Evolutionary conservation across 2,113 vertebrate genomes (phyloP), one percentile per base, ranked within the genome.

Genomic region (Uria aalge): DNA sequence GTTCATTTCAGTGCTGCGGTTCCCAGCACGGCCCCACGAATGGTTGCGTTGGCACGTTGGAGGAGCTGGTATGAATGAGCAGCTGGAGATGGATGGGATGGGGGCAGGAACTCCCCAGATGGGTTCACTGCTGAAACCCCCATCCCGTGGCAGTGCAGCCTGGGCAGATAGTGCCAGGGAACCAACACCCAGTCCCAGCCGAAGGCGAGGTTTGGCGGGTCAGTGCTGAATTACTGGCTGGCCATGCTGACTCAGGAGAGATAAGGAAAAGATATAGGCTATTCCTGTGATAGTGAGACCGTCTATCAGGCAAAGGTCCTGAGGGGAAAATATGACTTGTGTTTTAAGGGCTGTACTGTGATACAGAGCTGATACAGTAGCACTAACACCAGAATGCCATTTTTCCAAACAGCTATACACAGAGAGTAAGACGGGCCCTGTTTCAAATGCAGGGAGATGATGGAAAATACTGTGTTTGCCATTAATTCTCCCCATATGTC

Each of bases 251-350:
- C 89, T 87, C 69, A 87, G 76, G 40, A 78, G 18, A 68, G 79
- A 89, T 72, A 91, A 91, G 64, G n/a, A 80, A 53, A 87, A 91
- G 80, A 81, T 60, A 60, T 78, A 32, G 60, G 14, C n/a, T 91
- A 15, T 77, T 67, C 63, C 64, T 71, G 26, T 64, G 38, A 59
- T 40, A 72, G 48, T 11, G 11, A 87, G 34, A 36, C 50, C 1
- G 6, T 52, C 77, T 92, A 55, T 66, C n/a, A 94, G 83, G 21
- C 52, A 96, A 95, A 95, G 64, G 83, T 90, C 75, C 36, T 52
- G 32, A 84, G 26, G 59, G 24, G 52, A 85, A 83, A 87, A 43
- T 52, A 53, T 53, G 26, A 63, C 59, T 69, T 57, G 19, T 79
- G 22, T 73, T 80, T 79, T 80, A 59, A 91, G 47, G 45, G 53